Conservation (phyloP, 64 coral and sea anemone genomes). For the Pachyseris speciosa region DNA sequence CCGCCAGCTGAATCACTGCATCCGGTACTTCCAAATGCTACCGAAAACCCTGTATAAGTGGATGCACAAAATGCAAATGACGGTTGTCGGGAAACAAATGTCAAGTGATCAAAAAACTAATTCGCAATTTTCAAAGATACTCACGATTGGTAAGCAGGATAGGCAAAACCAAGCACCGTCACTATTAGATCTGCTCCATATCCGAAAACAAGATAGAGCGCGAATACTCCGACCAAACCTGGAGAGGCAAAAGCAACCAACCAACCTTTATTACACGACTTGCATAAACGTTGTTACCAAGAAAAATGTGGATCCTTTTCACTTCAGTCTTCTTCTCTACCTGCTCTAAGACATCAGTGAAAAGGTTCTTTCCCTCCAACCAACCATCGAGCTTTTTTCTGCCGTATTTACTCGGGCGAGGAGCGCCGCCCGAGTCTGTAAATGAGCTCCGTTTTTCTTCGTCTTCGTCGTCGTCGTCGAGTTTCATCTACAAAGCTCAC, state of each 20-base stretch:
- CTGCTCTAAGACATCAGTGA: conserved; percentile 83
- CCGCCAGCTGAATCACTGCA: too few relatives aligned
- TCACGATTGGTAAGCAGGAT: conserved; percentile 97
- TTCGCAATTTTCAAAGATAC: conserved; percentile 49
- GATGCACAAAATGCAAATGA: neutral
- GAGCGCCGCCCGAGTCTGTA: too few relatives aligned
- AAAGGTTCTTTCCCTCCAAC: conserved; percentile 86
- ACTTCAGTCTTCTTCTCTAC: conserved; percentile 95
- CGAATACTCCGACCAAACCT: conserved; percentile 82
- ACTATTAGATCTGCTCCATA: conserved; percentile 95
- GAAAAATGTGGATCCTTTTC: conserved; percentile 83
- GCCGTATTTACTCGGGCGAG: too few relatives aligned
- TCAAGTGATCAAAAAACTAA: conserved; percentile 4
- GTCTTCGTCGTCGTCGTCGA: too few relatives aligned
- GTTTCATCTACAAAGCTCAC: too few relatives aligned
- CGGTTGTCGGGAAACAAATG: conserved; percentile 4
- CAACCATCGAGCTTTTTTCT: conserved; percentile 87
- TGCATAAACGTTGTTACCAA: conserved; percentile 64
- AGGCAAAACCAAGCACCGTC: conserved; percentile 81
- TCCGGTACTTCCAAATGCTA: too few relatives aligned
- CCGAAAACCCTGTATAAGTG: too few relatives aligned
- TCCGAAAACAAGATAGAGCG: conserved; percentile 88
- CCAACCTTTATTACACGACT: conserved; percentile 1
- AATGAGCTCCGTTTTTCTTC: too few relatives aligned
- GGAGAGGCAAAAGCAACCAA: neutral